phyloP scores from a whole-genome alignment of 1,140 invertebrate species.

The Elymnias hypermnestra region DNA sequence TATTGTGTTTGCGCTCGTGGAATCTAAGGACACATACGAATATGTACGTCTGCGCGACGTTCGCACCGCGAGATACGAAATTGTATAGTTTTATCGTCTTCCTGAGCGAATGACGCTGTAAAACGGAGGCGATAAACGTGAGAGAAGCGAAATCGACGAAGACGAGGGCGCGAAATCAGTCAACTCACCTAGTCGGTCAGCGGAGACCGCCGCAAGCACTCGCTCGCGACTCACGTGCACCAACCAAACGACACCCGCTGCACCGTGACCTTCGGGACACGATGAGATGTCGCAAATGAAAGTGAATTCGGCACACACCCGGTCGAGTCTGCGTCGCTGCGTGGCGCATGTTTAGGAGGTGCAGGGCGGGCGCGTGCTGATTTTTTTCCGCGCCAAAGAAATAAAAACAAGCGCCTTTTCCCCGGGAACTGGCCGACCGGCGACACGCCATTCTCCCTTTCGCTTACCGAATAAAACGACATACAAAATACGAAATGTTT shows the following conservation, averaged over 20 bases:
- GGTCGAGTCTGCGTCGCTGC: conserved; percentile 70
- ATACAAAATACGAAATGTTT: too few species aligned
- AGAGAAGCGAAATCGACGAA: too few species aligned
- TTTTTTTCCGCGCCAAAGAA: conserved; percentile 71
- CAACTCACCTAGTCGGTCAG: conserved; percentile 67
- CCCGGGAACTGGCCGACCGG: conserved; percentile 47
- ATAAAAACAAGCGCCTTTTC: conserved; percentile 71
- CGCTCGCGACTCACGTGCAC: conserved; percentile 38
- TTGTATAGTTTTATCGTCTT: conserved; percentile 51
- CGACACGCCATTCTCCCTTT: conserved; percentile 26
- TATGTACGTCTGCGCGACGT: conserved; percentile 31
- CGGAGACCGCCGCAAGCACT: conserved; percentile 48
- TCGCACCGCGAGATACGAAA: conserved; percentile 32
- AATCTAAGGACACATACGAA: too few species aligned
- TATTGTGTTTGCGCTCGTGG: too few species aligned
- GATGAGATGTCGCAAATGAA: conserved; percentile 74
- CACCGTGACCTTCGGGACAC: conserved; percentile 72
- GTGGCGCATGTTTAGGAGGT: conserved; percentile 75
- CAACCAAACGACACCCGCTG: conserved; percentile 28
- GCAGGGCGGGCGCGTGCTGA: conserved; percentile 68
- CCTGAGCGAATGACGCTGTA: conserved; percentile 48
- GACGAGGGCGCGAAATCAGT: conserved; percentile 56
- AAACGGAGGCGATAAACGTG: conserved; percentile 58
- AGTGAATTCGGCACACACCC: conserved; percentile 70
- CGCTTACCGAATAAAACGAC: too few species aligned